Conservation (phyloP, 2,113 vertebrate species). For the Regulus satrapa region DNA sequence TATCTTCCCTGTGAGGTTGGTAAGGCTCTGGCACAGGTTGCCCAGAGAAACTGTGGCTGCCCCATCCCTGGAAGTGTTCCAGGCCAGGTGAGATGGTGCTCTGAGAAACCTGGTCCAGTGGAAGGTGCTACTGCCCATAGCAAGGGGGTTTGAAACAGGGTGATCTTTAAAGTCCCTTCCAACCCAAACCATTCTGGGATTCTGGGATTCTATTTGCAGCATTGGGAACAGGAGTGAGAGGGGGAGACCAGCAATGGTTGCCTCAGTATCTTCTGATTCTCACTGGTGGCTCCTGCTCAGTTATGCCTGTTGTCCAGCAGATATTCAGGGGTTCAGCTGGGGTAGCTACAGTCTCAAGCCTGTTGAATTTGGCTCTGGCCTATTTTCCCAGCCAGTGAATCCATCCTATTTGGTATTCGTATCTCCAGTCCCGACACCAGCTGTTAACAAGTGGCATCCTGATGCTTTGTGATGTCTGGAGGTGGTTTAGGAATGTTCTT, state of each 20-base stretch:
- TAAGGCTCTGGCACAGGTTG: neutral
- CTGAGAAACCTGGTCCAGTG: neutral
- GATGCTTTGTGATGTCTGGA: neutral
- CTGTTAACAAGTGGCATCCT: neutral
- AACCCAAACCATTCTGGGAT: neutral
- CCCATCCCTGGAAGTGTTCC: neutral
- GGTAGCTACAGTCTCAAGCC: neutral
- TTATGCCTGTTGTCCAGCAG: neutral
- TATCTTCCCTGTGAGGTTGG: neutral
- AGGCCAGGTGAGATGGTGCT: neutral
- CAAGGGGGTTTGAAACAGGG: rapidly evolving
- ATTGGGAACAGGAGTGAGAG: neutral
- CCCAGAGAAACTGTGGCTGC: neutral
- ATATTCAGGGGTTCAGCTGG: neutral
- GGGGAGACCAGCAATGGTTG: neutral
- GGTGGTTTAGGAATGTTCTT: neutral
- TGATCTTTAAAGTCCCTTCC: neutral
- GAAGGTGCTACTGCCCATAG: neutral
- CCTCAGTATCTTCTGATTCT: neutral
- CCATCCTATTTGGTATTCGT: neutral
- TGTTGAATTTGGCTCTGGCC: neutral
- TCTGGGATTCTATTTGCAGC: neutral
- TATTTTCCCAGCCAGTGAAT: rapidly evolving
- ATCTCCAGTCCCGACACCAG: neutral
- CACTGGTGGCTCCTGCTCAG: neutral